A percentile compares a stretch with the other conserved stretches of the same genome.
phyloP scores from a whole-genome alignment of 2,113 vertebrate species.

The Clarias gariepinus region DNA sequence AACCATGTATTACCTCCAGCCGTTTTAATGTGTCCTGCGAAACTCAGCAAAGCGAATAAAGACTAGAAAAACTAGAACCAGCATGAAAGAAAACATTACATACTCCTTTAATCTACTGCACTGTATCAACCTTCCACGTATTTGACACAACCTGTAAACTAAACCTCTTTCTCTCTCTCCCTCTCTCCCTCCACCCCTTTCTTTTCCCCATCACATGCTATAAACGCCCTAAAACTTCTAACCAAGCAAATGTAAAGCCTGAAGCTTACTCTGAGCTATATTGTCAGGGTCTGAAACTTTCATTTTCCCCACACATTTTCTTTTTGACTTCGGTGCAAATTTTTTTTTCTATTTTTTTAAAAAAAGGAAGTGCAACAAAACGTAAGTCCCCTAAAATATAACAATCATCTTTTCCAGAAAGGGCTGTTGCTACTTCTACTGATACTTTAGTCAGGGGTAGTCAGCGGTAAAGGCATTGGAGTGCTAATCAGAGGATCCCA shows the following conservation, averaged over 20 bases:
- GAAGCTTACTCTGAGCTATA: not conserved
- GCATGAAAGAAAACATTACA: constrained; percentile 24
- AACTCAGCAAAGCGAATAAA: not conserved
- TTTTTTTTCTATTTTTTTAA: too few relatives aligned
- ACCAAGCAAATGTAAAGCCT: not conserved
- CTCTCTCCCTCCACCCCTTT: not conserved
- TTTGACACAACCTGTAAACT: not conserved
- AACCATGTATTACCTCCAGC: not conserved
- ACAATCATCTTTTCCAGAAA: too few relatives aligned
- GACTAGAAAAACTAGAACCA: constrained; percentile 5
- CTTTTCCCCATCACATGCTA: not conserved
- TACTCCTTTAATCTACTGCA: constrained; percentile 10
- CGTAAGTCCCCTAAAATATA: too few relatives aligned
- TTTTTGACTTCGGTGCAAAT: not conserved
- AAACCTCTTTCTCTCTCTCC: not conserved
- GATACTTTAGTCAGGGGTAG: too few relatives aligned
- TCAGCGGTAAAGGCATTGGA: too few relatives aligned
- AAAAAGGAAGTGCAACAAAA: not conserved
- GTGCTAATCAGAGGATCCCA: too few relatives aligned
- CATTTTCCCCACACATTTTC: not conserved
- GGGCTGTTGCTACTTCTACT: too few relatives aligned
- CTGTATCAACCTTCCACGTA: not conserved
- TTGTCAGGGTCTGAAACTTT: not conserved
- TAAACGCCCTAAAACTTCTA: not conserved
- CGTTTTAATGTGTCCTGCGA: not conserved